Conservation (phyloP, 2,888 invertebrate species). For the Seira ritae region DNA sequence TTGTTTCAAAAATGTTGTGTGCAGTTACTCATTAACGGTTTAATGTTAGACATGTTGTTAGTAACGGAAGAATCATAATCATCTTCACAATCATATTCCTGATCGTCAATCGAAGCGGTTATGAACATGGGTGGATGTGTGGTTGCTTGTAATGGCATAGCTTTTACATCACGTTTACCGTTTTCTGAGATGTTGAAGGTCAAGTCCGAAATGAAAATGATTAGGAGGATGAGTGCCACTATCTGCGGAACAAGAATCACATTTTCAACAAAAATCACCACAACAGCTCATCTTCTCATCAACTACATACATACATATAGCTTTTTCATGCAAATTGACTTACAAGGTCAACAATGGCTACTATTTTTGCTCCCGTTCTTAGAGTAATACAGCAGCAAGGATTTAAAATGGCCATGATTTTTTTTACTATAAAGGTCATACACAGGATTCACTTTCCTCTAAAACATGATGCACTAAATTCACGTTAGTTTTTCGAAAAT, state of each 20-base stretch:
- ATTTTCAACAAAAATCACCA: constrained; percentile 6
- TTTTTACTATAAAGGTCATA: not conserved
- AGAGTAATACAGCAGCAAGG: constrained; percentile 66
- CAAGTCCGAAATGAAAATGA: constrained; percentile 51
- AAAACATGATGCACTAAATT: not conserved
- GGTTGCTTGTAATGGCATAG: not conserved
- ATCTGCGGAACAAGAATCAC: constrained; percentile 40
- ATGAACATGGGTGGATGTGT: not conserved
- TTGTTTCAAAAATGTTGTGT: not conserved
- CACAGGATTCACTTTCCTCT: not conserved
- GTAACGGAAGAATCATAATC: constrained; percentile 33
- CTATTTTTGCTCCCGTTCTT: constrained; percentile 61
- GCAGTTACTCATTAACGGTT: not conserved
- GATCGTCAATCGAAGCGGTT: not conserved
- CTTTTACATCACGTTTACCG: constrained; percentile 32
- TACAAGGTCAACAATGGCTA: constrained; percentile 65
- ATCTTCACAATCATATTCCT: constrained; percentile 46
- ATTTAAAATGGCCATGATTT: constrained; percentile 60
- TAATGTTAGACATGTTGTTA: constrained; percentile 27
- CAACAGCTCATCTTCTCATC: not conserved
- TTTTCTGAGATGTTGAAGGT: constrained; percentile 25
- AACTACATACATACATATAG: not conserved
- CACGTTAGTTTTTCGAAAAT: too few species aligned
- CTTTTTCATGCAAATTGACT: constrained; percentile 31
- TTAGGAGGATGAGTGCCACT: constrained; percentile 62